Evolutionary conservation across 2,888 invertebrate genomes (phyloP).

Genomic region (Sphinx pinastri): DNA sequence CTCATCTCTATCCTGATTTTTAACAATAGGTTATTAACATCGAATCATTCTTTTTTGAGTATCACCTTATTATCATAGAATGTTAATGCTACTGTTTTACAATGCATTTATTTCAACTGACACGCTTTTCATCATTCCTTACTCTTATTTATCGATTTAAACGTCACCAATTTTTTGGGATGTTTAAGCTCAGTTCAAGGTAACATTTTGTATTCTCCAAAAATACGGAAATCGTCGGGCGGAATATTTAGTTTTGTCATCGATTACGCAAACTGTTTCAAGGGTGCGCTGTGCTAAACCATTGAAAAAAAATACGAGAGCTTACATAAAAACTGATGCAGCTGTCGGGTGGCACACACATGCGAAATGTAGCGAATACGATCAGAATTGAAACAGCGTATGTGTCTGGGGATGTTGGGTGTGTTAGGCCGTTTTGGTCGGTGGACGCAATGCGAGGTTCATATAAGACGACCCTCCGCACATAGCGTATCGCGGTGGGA

Average conservation of each 20-base stretch:
- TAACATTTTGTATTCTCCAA: slow-evolving; percentile 64
- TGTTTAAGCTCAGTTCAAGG: slow-evolving; percentile 38
- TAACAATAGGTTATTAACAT: slow-evolving; percentile 40
- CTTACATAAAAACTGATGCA: slow-evolving; percentile 82
- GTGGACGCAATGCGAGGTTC: slow-evolving; percentile 39
- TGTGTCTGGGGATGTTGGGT: slow-evolving; percentile 42
- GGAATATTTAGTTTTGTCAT: slow-evolving; percentile 85
- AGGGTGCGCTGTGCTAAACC: slow-evolving; percentile 76
- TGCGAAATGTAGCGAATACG: slow-evolving; percentile 76
- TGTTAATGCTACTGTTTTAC: slow-evolving; percentile 32
- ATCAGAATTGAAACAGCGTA: slow-evolving; percentile 55
- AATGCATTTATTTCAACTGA: slow-evolving; percentile 18
- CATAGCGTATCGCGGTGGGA: slow-evolving; percentile 60
- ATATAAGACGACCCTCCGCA: slow-evolving; percentile 65
- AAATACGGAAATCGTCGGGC: slow-evolving; percentile 84
- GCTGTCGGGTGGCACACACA: slow-evolving; percentile 82
- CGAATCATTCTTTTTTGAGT: slow-evolving; percentile 42
- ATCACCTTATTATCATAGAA: slow-evolving; percentile 38
- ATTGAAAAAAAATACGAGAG: slow-evolving; percentile 83
- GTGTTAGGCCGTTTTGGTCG: slow-evolving; percentile 52
- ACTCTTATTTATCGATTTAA: slow-evolving; percentile 31
- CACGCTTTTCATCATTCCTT: slow-evolving; percentile 25
- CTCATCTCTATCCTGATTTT: slow-evolving; percentile 33
- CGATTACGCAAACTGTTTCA: slow-evolving; percentile 85
- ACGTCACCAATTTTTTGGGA: slow-evolving; percentile 30